Evolutionary conservation across 2,113 vertebrate species (phyloP), one percentile per base, ranked within the genome.

Genomic region (Plectropomus leopardus): DNA sequence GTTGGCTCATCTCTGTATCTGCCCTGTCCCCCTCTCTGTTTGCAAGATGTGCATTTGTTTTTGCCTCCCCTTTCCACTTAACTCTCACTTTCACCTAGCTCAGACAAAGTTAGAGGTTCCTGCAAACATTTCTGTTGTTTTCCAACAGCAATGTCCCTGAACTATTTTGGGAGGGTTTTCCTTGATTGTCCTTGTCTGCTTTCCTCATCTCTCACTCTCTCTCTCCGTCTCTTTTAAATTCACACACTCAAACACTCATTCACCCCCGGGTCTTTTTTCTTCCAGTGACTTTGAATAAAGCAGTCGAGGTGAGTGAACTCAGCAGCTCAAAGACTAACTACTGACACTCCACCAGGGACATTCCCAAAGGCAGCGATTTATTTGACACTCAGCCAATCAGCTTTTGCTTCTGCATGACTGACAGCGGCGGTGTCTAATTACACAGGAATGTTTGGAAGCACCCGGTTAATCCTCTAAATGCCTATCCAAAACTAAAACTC

Each of bases 371-470:
- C 88, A 79, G 82, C 11, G 7, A 61, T 73, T 87, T 55, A 69
- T 82, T 82, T 89, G 88, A 91, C 88, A 76, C 74, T 86, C 63
- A 64, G 81, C 89, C 93, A 92, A 93, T 94, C 92, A 88, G 89
- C 78, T 83, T 72, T 88, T 77, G 85, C 90, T 88, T 91, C 88
- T 73, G 88, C 84, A 83, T 90, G 92, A 94, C 83, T 88, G 89
- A 93, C 90, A 86, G 91, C 60, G 26, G 76, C 34, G 82, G 91
- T 90, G 85, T 93, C 91, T 94, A 94, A 94, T 95, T 94, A 95
- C 91, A 89, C 87, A 91, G 94, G 93, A 96, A 95, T 94, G 94
- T 92, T 92, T 86, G 76, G 88, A 88, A 89, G 89, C 47, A 85
- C 76, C 73, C 15, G 48, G 76, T 84, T 95, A 95, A 96, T 96